Conservation (phyloP, 2,113 vertebrate species). For the Mormyrus iriodes region DNA sequence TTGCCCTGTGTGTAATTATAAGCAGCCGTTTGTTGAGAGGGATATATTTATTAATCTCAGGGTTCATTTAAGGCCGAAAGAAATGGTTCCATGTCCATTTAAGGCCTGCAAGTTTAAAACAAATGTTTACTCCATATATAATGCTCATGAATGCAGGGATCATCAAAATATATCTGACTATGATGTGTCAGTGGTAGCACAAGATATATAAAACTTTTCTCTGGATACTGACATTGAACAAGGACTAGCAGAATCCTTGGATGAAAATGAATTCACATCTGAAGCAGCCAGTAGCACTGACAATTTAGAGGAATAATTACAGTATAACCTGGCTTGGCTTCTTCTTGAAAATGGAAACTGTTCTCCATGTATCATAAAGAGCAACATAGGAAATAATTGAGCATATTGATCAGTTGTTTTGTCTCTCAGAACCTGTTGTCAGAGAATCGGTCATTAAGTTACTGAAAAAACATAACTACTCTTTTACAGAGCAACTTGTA, state of each 20-base stretch:
- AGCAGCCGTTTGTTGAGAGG: conserved; percentile 27
- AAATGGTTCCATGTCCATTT: conserved; percentile 29
- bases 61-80: conserved; percentile 25
- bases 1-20: conserved; percentile 29
- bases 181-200: conserved; percentile 19
- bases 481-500: not conserved
- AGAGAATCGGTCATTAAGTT: conserved; percentile 24
- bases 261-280: conserved; percentile 5
- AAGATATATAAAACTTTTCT: conserved; percentile 10
- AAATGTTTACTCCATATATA: conserved; percentile 20
- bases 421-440: conserved; percentile 28
- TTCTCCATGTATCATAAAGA: conserved; percentile 33
- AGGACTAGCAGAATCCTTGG: not conserved
- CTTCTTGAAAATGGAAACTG: conserved; percentile 33
- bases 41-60: conserved; percentile 26
- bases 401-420: conserved; percentile 37
- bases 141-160: conserved; percentile 19
- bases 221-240: conserved; percentile 22
- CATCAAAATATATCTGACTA: conserved; percentile 22
- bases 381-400: conserved; percentile 19
- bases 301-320: conserved; percentile 22
- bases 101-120: conserved; percentile 24
- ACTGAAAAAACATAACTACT: conserved; percentile 25
- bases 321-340: conserved; percentile 29
- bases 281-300: conserved; percentile 12